Evolutionary conservation across 2,113 vertebrate species (phyloP), one percentile per base, ranked within the genome.

Genomic region (Malurus elegans): DNA sequence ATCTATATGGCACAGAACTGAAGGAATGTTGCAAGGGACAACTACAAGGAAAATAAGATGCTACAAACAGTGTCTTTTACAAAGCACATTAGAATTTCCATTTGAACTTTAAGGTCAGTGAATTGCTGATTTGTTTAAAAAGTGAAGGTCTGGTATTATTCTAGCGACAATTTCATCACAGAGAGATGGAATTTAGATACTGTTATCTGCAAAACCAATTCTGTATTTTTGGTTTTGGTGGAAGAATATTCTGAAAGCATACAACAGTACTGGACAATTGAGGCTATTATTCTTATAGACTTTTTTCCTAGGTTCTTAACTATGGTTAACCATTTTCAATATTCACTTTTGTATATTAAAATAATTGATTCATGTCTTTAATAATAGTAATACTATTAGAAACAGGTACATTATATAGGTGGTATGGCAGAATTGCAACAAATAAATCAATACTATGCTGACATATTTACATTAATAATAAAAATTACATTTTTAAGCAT

Each of bases 81-180:
- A 1, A 91, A 82, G 26, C 13, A 60, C 8, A 44, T 38, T 73
- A 50, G 57, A 92, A 82, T 38, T 61, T 70, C 12, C n/a, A n/a
- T 78, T 67, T 64, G 48, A 96, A 88, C 14, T 86, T 90, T 66
- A 74, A 67, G 62, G 50, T 90, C 81, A 86, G 21, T 75, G 51
- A 58, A 62, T 66, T 80, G 4, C 19, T 67, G 18, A 9, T 31
- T 73, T 88, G 12, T 70, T 86, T 86, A 64, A 19, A 54, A 86
- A 71, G 10, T 28, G 18, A 17, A 67, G 34, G 69, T 50, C 3
- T 79, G n/a, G 15, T 58, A 58, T 80, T 70, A 38, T 26, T 88
- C 14, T 14, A 64, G 50, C 29, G 51, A 53, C 14, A 74, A 62
- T 93, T 95, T 88, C 16, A 51, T 20, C 16, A 50, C 8, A 15